Evolutionary conservation across 2,113 vertebrate genomes (phyloP).

Genomic region (Seriola aureovittata): DNA sequence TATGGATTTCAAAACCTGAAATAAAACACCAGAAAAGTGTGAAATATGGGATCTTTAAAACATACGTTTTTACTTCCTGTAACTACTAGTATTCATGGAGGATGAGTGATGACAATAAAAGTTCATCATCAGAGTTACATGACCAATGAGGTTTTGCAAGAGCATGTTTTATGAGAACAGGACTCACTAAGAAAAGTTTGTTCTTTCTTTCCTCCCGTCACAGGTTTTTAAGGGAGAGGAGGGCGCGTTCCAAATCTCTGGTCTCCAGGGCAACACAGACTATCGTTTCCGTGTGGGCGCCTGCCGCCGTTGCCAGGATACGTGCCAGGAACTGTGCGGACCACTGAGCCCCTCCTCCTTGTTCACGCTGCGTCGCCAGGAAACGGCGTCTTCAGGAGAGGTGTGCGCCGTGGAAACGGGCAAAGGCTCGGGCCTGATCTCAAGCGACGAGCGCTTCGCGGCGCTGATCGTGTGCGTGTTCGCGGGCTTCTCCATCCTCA

Average conservation of each 20-base stretch:
- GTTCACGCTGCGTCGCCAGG: conserved; percentile 88
- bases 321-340: conserved; percentile 95
- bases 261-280: conserved; percentile 96
- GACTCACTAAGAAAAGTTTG: neutral
- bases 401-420: conserved; percentile 76
- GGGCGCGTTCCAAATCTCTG: conserved; percentile 91
- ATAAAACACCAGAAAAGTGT: no score
- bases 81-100: no score
- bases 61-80: no score
- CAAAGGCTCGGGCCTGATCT: conserved; percentile 88
- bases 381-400: conserved; percentile 84
- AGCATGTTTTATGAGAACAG: neutral
- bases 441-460: conserved; percentile 96
- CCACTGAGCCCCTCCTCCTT: conserved; percentile 94
- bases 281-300: conserved; percentile 97
- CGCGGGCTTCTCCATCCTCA: conserved; percentile 93
- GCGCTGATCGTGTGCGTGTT: conserved; percentile 94
- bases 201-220: neutral
- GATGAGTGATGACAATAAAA: no score
- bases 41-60: no score
- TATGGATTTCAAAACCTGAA: no score
- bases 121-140: neutral
- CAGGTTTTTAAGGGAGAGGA: conserved; percentile 99
- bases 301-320: conserved; percentile 93
- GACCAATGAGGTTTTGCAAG: no score